Percentiles rank a stretch among this genome's conserved stretches.
Evolutionary conservation across 2,888 invertebrate genomes (phyloP).

Genomic region (Tenthredo mesomela): DNA sequence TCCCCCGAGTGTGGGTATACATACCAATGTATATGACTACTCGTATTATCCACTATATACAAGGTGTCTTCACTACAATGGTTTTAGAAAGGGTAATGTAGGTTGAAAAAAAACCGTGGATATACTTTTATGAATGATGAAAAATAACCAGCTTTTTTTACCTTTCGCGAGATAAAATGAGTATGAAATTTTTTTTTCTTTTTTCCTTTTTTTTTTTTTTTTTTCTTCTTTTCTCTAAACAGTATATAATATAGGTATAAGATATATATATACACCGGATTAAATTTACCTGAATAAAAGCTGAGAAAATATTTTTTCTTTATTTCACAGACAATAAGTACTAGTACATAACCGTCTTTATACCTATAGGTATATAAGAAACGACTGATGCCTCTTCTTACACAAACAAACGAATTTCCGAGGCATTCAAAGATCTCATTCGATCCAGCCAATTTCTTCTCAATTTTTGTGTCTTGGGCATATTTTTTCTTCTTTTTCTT

Average conservation of each 20-base stretch:
- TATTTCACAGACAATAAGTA: neutral
- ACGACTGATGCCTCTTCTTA: neutral
- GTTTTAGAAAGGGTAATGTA: neutral
- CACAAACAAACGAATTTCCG: neutral
- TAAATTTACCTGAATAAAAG: neutral
- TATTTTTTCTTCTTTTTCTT: neutral
- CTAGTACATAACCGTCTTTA: too few relatives aligned
- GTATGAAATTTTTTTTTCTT: neutral
- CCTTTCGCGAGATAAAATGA: neutral
- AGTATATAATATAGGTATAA: too few relatives aligned
- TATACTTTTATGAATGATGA: neutral
- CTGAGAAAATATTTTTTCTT: neutral
- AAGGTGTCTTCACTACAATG: neutral
- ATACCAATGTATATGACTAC: neutral
- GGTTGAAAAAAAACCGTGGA: neutral
- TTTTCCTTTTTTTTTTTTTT: neutral
- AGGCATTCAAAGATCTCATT: neutral
- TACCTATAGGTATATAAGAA: too few relatives aligned
- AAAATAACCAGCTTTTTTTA: neutral
- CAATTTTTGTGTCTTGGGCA: too few relatives aligned
- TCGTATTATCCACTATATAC: constrained; percentile 2
- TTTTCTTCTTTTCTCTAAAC: neutral
- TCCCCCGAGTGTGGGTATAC: constrained; percentile 12
- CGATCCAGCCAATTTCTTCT: neutral
- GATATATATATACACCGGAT: neutral